Evolutionary conservation across 2,113 vertebrate species (phyloP).

Genomic region (Alexandromys fortis): DNA sequence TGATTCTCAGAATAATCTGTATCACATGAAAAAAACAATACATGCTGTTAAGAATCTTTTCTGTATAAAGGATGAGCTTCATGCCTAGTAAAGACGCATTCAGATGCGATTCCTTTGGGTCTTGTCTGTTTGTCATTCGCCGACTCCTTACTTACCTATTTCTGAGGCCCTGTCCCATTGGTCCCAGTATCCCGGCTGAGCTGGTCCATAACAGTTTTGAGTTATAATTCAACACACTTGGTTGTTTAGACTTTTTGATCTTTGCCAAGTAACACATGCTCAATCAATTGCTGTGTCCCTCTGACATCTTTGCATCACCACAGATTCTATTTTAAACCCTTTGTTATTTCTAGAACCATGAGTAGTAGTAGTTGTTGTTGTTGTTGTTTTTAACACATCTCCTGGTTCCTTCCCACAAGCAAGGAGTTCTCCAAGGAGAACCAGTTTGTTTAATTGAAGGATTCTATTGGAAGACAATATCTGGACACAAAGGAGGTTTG

Average conservation of each 20-base stretch:
- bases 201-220: too few species aligned
- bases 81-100: too few species aligned
- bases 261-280: background rate
- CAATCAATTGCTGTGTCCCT: background rate
- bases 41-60: too few species aligned
- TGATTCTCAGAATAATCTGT: too few species aligned
- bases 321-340: background rate
- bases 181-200: too few species aligned
- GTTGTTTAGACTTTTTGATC: background rate
- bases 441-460: background rate
- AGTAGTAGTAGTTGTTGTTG: too few species aligned
- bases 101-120: too few species aligned
- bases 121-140: too few species aligned
- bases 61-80: too few species aligned
- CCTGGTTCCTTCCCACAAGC: background rate
- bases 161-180: too few species aligned
- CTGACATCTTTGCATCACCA: background rate
- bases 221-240: background rate
- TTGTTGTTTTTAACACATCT: background rate
- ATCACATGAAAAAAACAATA: too few species aligned
- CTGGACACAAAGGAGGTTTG: background rate
- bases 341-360: background rate
- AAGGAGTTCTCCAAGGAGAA: background rate
- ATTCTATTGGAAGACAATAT: background rate
- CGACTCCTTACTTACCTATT: too few species aligned